Base-by-base conservation (phyloP, 37 sponge, comb jelly and placozoan species). In the Cliona cf. orientalis region DNA sequence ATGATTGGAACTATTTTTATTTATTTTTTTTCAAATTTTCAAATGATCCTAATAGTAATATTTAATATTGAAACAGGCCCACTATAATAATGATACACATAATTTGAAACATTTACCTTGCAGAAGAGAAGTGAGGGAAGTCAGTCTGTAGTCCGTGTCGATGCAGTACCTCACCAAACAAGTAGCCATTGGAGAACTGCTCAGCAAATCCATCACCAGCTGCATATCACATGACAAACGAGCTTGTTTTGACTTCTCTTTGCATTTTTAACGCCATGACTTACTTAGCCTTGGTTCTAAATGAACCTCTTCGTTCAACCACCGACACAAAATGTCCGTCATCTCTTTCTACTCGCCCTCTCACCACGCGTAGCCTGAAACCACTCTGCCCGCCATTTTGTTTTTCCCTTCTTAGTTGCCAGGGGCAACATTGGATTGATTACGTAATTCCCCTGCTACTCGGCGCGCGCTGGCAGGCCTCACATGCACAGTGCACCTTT, bases 271-370 rank as follows among this genome's bases (percentile, higher is more conserved):
- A n/a, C n/a, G n/a, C n/a, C n/a, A n/a, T n/a, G n/a, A 80, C 91
- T 95, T 69, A 95, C 95, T 63, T 12, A 95, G 88, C 42, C 57
- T 62, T 5, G 80, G 64, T 2, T 74, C 86, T 6, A 84, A 31
- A 26, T 61, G n/a, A 1, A 95, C 71, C 22, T 97, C 93, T 14
- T 97, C 84, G 73, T 95, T 97, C 11, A 97, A 69, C 98, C 98
- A 97, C 19, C 81, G 80, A 68, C 98, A 97, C 68, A 97, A 86
- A 32, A 97, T 95, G 5, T 92, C 98, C 12, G 98, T 92, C 98
- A 97, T 97, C 38, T 42, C 66, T 2, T 1, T 3, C 29, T 19
- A 17, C 34, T 42, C 29, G 35, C 33, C 42, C 21, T 58, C 29
- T 12, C 64, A 7, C 44, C 53, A 49, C 9, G 14, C 14, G 14